phyloP scores from a whole-genome alignment of 1,140 invertebrate species.

The Drosophila erecta region DNA sequence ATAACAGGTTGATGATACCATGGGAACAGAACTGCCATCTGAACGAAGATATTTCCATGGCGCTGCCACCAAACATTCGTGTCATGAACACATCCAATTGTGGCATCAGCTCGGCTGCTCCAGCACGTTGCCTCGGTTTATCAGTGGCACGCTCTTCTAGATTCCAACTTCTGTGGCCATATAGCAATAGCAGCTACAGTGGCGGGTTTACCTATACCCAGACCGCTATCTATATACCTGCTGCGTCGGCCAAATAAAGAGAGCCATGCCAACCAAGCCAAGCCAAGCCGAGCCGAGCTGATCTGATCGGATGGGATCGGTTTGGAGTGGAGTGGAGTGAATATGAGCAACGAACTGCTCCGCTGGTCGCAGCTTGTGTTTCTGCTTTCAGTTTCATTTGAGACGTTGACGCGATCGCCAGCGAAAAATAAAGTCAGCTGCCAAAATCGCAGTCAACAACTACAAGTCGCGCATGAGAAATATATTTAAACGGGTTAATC shows the following conservation, averaged over 20 bases:
- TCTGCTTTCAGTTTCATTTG: constrained; percentile 83
- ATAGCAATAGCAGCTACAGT: constrained; percentile 5
- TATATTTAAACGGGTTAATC: constrained; percentile 62
- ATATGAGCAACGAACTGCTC: constrained; percentile 23
- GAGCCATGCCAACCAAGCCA: constrained; percentile 12
- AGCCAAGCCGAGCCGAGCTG: neutral
- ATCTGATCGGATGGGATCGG: too few species aligned
- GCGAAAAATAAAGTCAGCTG: constrained; percentile 50
- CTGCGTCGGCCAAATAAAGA: neutral
- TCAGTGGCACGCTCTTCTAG: constrained; percentile 78
- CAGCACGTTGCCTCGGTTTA: constrained; percentile 72
- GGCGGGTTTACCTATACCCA: neutral
- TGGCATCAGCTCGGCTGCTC: constrained; percentile 66
- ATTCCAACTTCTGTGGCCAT: constrained; percentile 48
- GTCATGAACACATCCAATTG: constrained; percentile 55
- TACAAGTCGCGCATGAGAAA: constrained; percentile 49
- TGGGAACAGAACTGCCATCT: constrained; percentile 14
- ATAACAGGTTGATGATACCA: constrained; percentile 34
- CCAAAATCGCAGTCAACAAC: constrained; percentile 24
- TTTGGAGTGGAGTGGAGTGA: neutral
- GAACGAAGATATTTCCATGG: constrained; percentile 38
- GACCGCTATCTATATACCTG: constrained; percentile 13
- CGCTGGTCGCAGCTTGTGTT: constrained; percentile 56
- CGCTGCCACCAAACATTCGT: constrained; percentile 47
- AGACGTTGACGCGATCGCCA: constrained; percentile 76